These are phyloP conservation scores for Gallinago solitaria DNA, from an alignment of 2,797 vertebrate species.

Conservation along the genomic window DNA sequence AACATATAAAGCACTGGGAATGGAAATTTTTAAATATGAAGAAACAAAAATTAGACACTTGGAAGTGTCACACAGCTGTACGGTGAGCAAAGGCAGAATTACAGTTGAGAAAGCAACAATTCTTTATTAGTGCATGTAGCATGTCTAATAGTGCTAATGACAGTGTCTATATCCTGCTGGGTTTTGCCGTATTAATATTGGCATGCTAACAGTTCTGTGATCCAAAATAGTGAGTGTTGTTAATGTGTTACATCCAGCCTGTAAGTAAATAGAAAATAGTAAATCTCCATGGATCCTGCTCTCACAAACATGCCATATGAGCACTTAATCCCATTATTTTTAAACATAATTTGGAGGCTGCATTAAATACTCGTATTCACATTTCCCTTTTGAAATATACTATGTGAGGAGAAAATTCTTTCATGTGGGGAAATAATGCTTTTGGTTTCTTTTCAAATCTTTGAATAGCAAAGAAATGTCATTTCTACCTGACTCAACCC, in stretches of 20 bases:
- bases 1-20: not conserved
- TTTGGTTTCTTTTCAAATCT: not conserved
- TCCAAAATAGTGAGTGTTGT: not conserved
- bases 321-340: constrained; percentile 4
- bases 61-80: not conserved
- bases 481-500: constrained; percentile 5
- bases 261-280: not conserved
- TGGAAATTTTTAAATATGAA: not conserved
- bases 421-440: constrained; percentile 14
- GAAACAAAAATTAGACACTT: not conserved
- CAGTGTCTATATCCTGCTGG: constrained; percentile 9
- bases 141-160: not conserved
- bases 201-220: not conserved
- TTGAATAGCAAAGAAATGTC: constrained; percentile 47
- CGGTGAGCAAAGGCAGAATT: not conserved
- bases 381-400: constrained; percentile 22
- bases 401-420: not conserved
- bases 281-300: not conserved
- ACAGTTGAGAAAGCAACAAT: not conserved
- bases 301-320: not conserved
- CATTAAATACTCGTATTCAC: not conserved
- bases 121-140: not conserved
- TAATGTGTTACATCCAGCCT: not conserved
- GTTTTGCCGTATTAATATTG: not conserved
- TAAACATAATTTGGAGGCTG: not conserved